Conservation (phyloP, 2,888 invertebrate genomes). For the Drosophila macrospina region DNA sequence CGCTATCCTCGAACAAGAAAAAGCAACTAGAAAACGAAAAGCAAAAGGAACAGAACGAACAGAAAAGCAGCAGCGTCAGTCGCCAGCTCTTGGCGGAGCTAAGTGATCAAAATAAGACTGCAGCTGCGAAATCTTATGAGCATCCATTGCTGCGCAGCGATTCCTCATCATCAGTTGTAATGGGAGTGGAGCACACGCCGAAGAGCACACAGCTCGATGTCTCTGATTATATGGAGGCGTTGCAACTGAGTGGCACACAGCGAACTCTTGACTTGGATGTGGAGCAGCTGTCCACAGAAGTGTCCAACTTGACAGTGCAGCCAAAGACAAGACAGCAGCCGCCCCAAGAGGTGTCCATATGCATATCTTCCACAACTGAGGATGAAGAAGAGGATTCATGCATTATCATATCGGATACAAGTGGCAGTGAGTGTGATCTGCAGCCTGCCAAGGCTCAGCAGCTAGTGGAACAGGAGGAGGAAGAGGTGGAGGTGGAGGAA, state of each 20-base stretch:
- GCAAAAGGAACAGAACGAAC: slow-evolving; percentile 6
- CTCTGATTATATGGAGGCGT: slow-evolving; percentile 78
- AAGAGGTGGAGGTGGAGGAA: slow-evolving; percentile 6
- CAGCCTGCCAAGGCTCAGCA: slow-evolving; percentile 32
- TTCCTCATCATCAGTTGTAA: slow-evolving; percentile 15
- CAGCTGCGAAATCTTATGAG: slow-evolving; percentile 17
- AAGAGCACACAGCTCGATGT: slow-evolving; percentile 20
- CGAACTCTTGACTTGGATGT: slow-evolving; percentile 46
- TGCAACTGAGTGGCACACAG: slow-evolving; percentile 69
- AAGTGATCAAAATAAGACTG: slow-evolving; percentile 44
- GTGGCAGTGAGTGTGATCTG: slow-evolving; percentile 47
- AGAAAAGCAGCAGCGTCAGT: slow-evolving; percentile 51
- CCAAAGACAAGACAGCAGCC: slow-evolving; percentile 17
- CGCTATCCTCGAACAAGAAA: slow-evolving; percentile 79
- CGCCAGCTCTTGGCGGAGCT: slow-evolving; percentile 69
- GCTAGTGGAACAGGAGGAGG: not conserved
- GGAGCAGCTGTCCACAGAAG: slow-evolving; percentile 28
- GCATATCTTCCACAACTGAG: slow-evolving; percentile 54
- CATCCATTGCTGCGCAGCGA: slow-evolving; percentile 62
- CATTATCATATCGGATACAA: slow-evolving; percentile 66
- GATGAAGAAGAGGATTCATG: slow-evolving; percentile 44
- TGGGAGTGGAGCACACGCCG: slow-evolving; percentile 14
- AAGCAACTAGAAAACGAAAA: slow-evolving; percentile 20
- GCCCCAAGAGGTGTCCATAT: slow-evolving; percentile 46
- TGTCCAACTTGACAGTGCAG: slow-evolving; percentile 68